These are phyloP conservation scores for Drosophila serrata DNA, from an alignment of 1,140 invertebrate species.

Conservation along the genomic window DNA sequence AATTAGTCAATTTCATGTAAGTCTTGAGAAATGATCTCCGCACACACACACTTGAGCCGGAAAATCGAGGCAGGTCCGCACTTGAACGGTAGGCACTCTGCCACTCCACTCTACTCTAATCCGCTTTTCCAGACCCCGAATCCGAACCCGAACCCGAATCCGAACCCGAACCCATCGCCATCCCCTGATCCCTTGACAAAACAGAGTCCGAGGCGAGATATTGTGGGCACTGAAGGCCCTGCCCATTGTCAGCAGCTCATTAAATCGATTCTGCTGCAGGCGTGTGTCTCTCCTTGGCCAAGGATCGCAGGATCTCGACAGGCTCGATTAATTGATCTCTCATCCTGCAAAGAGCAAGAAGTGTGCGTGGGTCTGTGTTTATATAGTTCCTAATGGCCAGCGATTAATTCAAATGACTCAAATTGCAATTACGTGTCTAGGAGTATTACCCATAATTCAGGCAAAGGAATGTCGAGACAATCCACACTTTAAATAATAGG, in stretches of 20 bases:
- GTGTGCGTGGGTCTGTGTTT: conserved; percentile 41
- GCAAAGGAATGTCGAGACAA: not conserved
- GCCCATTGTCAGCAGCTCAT: conserved; percentile 69
- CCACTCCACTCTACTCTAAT: conserved; percentile 43
- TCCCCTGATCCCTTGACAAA: conserved; percentile 10
- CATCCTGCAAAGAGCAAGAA: not conserved
- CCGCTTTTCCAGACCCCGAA: conserved; percentile 38
- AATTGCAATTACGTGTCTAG: conserved; percentile 22
- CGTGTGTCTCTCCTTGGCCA: conserved; percentile 39
- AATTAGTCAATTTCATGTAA: conserved; percentile 85
- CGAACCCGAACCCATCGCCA: conserved; percentile 1
- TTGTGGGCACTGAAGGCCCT: conserved; percentile 43
- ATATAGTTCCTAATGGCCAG: conserved; percentile 48
- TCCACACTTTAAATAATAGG: conserved; percentile 1
- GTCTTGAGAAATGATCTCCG: conserved; percentile 56
- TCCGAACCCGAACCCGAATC: not conserved
- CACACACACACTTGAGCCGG: conserved; percentile 65
- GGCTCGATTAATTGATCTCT: conserved; percentile 63
- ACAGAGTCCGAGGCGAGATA: conserved; percentile 38
- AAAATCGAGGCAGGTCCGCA: conserved; percentile 62
- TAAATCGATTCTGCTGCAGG: conserved; percentile 37
- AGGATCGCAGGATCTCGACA: conserved; percentile 43
- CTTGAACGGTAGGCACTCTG: conserved; percentile 60
- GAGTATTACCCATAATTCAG: conserved; percentile 7
- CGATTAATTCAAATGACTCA: conserved; percentile 51